Conservation (phyloP, 1,140 invertebrate genomes). For the Caenorhabditis remanei region DNA sequence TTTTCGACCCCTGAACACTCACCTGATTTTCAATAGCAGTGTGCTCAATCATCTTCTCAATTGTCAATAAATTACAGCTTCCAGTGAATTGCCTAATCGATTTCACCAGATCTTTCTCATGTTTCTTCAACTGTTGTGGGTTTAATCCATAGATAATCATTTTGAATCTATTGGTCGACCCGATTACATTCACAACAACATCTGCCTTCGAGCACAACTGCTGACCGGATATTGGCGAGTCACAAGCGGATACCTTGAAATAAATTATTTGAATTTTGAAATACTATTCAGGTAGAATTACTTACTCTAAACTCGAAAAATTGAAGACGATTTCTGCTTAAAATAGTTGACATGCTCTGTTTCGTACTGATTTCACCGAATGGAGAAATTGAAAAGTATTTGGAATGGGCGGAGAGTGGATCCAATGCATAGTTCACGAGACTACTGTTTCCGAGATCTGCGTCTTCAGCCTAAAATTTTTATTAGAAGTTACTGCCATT, state of each 20-base stretch:
- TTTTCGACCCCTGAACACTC: not conserved
- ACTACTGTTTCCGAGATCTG: constrained; percentile 72
- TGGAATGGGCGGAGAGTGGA: constrained; percentile 67
- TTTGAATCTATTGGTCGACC: constrained; percentile 73
- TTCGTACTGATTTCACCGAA: constrained; percentile 71
- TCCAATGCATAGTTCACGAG: constrained; percentile 73
- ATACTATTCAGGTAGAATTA: not conserved
- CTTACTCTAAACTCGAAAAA: constrained; percentile 70
- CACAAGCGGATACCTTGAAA: constrained; percentile 72
- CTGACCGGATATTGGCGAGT: constrained; percentile 70
- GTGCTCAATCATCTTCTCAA: constrained; percentile 72
- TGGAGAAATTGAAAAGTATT: constrained; percentile 72
- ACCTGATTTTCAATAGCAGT: constrained; percentile 60
- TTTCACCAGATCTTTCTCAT: constrained; percentile 69
- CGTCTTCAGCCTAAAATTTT: constrained; percentile 70
- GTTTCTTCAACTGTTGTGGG: constrained; percentile 70
- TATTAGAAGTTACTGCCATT: not conserved
- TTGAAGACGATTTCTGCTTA: constrained; percentile 63
- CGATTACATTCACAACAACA: constrained; percentile 71
- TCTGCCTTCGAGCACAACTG: constrained; percentile 72
- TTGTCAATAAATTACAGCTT: constrained; percentile 68
- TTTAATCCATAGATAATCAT: constrained; percentile 67
- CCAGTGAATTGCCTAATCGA: constrained; percentile 71
- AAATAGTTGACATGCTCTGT: constrained; percentile 71
- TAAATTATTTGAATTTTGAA: not conserved